Conservation (phyloP, 1,140 invertebrate genomes). For the Ips typographus region DNA sequence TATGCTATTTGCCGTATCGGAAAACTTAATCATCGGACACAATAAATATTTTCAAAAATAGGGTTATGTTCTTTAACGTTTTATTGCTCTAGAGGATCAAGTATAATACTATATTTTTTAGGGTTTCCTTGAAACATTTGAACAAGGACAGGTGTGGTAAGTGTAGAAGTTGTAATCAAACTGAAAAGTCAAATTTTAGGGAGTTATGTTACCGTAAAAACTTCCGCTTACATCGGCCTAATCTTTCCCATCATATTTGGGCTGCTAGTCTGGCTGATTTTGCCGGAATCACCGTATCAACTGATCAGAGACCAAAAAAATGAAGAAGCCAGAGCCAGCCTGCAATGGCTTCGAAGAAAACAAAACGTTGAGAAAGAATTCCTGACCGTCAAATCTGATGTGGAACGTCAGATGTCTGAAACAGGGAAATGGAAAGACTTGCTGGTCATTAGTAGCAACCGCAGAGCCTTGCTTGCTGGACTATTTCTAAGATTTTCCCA, state of each 20-base stretch:
- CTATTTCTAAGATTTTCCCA: conserved; percentile 41
- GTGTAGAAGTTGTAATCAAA: too few relatives aligned
- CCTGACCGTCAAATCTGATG: conserved; percentile 38
- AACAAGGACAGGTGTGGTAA: too few relatives aligned
- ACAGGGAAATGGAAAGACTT: conserved; percentile 37
- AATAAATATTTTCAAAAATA: too few relatives aligned
- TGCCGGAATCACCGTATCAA: conserved; percentile 49
- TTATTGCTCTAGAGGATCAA: too few relatives aligned
- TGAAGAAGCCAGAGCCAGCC: conserved; percentile 39
- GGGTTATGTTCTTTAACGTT: too few relatives aligned
- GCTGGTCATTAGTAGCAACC: conserved; percentile 41
- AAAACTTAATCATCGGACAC: too few relatives aligned
- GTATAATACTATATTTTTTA: too few relatives aligned
- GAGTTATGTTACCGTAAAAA: conserved; percentile 20
- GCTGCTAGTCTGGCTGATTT: conserved; percentile 28
- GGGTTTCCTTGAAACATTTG: too few relatives aligned
- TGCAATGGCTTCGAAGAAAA: conserved; percentile 55
- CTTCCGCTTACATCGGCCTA: conserved; percentile 25
- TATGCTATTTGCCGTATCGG: too few relatives aligned
- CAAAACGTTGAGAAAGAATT: conserved; percentile 43
- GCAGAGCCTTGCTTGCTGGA: conserved; percentile 41
- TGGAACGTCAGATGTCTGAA: conserved; percentile 41
- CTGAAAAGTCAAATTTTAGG: conserved; percentile 44
- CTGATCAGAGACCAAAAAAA: conserved; percentile 40
- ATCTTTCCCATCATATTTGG: conserved; percentile 24